Evolutionary conservation across 1,140 invertebrate species (phyloP).

Genomic region (Chironomus tepperi): DNA sequence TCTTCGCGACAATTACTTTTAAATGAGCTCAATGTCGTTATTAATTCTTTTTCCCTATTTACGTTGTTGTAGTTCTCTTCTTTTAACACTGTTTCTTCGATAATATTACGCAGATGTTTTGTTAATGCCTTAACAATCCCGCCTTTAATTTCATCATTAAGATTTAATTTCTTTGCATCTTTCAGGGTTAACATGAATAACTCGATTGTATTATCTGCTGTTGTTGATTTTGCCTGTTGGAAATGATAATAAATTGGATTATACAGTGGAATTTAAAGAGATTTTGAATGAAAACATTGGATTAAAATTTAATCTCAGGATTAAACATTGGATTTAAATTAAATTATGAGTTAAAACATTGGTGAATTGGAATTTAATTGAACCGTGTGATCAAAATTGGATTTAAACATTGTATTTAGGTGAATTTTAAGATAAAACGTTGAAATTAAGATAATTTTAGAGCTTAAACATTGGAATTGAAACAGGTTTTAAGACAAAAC

Average conservation of each 20-base stretch:
- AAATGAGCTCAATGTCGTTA: not conserved
- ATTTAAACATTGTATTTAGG: no score
- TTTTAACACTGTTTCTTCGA: not conserved
- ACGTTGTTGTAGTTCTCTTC: not conserved
- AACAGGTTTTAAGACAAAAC: no score
- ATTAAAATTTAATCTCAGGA: not conserved
- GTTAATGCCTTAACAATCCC: not conserved
- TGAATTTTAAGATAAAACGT: no score
- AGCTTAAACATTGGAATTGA: no score
- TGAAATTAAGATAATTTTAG: no score
- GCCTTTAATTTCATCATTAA: constrained; percentile 14
- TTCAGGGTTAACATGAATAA: not conserved
- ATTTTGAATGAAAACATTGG: no score
- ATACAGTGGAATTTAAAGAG: not conserved
- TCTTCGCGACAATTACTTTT: not conserved
- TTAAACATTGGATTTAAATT: not conserved
- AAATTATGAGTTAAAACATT: not conserved
- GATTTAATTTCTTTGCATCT: not conserved
- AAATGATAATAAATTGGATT: not conserved
- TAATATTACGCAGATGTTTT: not conserved
- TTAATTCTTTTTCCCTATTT: not conserved
- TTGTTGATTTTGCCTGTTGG: not conserved
- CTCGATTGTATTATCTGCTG: not conserved
- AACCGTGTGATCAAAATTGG: no score
- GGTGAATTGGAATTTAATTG: no score